Conservation (phyloP, 2,797 vertebrate genomes). For the Enteromius unitaeniatus region DNA sequence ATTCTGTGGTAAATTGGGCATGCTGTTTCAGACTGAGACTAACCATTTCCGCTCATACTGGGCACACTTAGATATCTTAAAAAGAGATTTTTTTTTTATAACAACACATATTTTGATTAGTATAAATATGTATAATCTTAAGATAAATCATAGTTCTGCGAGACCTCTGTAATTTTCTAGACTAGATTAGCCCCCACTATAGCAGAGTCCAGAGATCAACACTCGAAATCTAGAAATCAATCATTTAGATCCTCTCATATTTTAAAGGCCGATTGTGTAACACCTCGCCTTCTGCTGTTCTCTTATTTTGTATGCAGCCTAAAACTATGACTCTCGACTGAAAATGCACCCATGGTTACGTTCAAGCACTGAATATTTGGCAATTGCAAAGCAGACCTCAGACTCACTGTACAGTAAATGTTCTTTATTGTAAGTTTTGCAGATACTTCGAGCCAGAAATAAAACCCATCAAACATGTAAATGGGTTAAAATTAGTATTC, state of each 20-base stretch:
- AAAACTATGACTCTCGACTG: background rate
- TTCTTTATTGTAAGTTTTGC: background rate
- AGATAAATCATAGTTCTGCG: slow-evolving; percentile 8
- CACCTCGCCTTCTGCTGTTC: background rate
- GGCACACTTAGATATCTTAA: background rate
- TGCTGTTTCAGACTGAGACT: background rate
- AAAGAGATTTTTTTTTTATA: background rate
- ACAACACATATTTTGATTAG: background rate
- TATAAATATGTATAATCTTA: background rate
- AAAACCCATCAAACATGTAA: background rate
- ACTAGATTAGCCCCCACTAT: background rate
- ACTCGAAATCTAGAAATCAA: background rate
- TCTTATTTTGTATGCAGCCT: background rate
- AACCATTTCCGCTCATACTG: background rate
- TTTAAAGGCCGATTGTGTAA: background rate
- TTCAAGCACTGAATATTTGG: background rate
- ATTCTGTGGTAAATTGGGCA: background rate
- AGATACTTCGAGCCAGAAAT: background rate
- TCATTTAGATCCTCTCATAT: background rate
- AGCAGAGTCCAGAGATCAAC: slow-evolving; percentile 15
- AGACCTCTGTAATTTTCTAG: background rate
- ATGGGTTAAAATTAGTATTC: background rate
- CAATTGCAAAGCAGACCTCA: background rate
- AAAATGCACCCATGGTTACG: background rate
- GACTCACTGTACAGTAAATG: background rate